These are phyloP conservation scores for Cladorhizidae sp. DNA, from an alignment of 37 sponge, comb jelly and placozoan species.

Conservation along the genomic window DNA sequence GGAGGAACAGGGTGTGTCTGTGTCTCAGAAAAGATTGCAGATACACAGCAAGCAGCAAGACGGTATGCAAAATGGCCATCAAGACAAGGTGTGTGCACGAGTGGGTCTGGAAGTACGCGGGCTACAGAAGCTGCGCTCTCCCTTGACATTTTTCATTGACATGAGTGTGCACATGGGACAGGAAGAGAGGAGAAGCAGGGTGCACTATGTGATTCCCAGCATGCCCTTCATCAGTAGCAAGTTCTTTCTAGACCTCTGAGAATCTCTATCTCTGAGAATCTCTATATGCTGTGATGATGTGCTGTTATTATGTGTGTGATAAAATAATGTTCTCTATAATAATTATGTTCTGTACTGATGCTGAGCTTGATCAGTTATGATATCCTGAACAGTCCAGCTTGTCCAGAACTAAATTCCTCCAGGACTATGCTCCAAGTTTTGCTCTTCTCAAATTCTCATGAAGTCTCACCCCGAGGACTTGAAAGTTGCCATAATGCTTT, in stretches of 20 bases:
- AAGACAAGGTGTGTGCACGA: background rate
- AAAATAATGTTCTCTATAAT: no score
- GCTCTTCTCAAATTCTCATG: no score
- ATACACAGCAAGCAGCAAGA: background rate
- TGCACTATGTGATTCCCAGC: background rate
- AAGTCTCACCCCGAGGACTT: no score
- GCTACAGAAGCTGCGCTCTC: background rate
- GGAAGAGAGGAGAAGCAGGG: background rate
- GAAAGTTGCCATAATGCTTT: no score
- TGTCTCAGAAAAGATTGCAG: background rate
- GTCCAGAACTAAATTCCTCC: no score
- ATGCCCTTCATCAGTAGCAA: background rate
- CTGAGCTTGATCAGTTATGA: no score
- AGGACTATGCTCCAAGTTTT: no score
- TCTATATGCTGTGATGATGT: no score
- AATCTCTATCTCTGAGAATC: constrained; percentile 6
- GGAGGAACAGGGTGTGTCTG: background rate
- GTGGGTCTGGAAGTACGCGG: background rate
- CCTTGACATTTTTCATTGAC: background rate
- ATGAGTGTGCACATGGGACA: background rate
- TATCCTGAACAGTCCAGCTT: no score
- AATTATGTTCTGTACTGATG: no score
- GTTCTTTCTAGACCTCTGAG: background rate
- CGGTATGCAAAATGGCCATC: no score
- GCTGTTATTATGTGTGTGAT: no score